These are phyloP conservation scores for Cephalotes varians DNA, from an alignment of 2,888 invertebrate species.

Conservation along the genomic window DNA sequence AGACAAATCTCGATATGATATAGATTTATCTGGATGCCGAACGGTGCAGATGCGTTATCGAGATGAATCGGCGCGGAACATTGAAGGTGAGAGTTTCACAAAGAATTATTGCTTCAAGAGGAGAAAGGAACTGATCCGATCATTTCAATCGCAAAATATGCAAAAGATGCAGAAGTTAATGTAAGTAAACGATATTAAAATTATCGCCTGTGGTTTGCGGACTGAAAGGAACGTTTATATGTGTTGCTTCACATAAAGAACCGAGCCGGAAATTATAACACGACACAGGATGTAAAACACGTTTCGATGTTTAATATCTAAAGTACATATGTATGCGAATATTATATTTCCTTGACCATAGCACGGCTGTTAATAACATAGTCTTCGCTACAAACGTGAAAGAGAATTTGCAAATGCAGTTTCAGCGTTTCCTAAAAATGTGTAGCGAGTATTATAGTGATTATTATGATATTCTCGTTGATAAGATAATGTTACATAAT, in stretches of 20 bases:
- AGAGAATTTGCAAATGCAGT: neutral
- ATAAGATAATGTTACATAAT: neutral
- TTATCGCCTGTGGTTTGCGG: neutral
- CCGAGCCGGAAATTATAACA: neutral
- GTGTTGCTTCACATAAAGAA: neutral
- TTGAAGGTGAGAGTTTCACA: neutral
- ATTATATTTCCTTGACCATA: constrained; percentile 4
- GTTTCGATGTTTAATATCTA: neutral
- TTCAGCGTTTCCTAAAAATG: neutral
- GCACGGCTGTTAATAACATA: constrained; percentile 20
- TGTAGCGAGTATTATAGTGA: neutral
- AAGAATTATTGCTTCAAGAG: neutral
- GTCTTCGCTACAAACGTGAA: neutral
- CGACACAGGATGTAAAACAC: neutral
- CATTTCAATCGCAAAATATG: neutral
- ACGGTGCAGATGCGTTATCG: neutral
- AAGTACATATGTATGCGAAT: neutral
- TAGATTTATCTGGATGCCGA: neutral
- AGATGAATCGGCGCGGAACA: neutral
- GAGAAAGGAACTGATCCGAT: neutral
- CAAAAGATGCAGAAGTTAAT: neutral
- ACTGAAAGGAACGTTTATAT: neutral
- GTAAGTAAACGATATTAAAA: neutral
- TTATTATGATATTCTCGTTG: neutral
- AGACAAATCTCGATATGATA: neutral